Evolutionary conservation across 2,113 vertebrate species (phyloP), one percentile per base, ranked within the genome.

Genomic region (Neoarius graeffei): DNA sequence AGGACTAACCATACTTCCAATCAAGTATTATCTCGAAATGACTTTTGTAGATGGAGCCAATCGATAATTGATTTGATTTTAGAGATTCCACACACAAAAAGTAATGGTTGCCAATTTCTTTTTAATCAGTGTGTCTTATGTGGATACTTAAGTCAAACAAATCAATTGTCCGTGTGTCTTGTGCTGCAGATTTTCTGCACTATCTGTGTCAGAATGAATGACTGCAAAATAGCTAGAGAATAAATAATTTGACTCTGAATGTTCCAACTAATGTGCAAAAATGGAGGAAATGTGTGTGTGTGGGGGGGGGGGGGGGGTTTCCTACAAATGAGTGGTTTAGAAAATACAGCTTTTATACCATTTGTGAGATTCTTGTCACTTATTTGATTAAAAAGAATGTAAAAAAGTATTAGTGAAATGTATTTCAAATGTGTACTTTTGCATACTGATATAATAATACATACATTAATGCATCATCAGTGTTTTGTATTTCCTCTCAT

Each of bases 21-120:
- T 84, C 73, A 84, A 90, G 81, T 69, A 73, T 83, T 67, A 86
- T 88, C 85, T 81, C 20, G 23, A 81, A 83, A 57, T 76, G 62
- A 0, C 1, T 30, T 69, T 87, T 71, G 50, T 66, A 80, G 73
- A 42, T 80, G 10, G 5, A 80, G 27, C 52, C 71, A 81, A 19
- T 73, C 20, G 42, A 59, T 84, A 56, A 56, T 56, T 19, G 71
- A 59, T 82, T 88, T 90, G 74, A 86, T 88, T 90, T 90, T 85
- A 86, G 57, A 88, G 57, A 84, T 66, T 56, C 76, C 66, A 66
- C 81, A 56, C 50, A 86, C 77, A 69, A 81, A 7, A 60, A 85
- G 25, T 7, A 74, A 77, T 84, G 10, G 52, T 77, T 77, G 71
- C 48, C 69, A 76, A 82, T 74, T 56, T 64, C 23, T 57, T 67